A percentile compares a stretch with the other conserved stretches of the same genome.
These are phyloP conservation scores for Megalonaias nervosa DNA, from an alignment of 1,140 invertebrate species.

Conservation along the genomic window DNA sequence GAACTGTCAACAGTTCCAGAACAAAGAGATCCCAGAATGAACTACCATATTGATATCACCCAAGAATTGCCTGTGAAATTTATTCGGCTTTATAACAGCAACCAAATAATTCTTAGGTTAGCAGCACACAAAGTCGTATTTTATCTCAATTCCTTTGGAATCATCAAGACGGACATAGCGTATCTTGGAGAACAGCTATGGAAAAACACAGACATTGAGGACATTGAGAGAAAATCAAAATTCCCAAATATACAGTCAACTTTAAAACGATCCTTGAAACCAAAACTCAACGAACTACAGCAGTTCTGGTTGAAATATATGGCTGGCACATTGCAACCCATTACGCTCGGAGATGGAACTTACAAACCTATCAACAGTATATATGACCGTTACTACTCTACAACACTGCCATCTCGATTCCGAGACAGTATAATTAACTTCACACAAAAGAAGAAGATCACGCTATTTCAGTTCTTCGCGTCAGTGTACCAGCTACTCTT, in stretches of 20 bases:
- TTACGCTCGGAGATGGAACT: conserved; percentile 7
- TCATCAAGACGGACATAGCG: not conserved
- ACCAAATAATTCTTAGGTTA: too few species aligned
- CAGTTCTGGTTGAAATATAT: conserved; percentile 14
- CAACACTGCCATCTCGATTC: not conserved
- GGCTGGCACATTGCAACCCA: conserved; percentile 1
- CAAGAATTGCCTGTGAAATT: too few species aligned
- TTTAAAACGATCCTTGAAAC: not conserved
- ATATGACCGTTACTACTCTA: not conserved
- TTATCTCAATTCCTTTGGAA: conserved; percentile 5
- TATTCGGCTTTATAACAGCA: too few species aligned
- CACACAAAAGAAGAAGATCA: not conserved
- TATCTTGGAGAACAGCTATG: conserved; percentile 12
- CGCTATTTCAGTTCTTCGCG: conserved; percentile 5
- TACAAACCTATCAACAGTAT: not conserved
- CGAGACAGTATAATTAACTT: not conserved
- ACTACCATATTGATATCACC: too few species aligned
- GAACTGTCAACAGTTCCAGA: too few species aligned
- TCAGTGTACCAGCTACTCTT: conserved; percentile 2
- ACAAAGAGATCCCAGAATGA: too few species aligned
- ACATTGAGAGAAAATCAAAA: not conserved
- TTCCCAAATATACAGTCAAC: conserved; percentile 5
- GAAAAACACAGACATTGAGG: conserved; percentile 12
- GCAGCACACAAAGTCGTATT: too few species aligned
- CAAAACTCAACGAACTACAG: conserved; percentile 4